phyloP scores from a whole-genome alignment of 2,888 invertebrate genomes.

The Aspidiotus rigidus region DNA sequence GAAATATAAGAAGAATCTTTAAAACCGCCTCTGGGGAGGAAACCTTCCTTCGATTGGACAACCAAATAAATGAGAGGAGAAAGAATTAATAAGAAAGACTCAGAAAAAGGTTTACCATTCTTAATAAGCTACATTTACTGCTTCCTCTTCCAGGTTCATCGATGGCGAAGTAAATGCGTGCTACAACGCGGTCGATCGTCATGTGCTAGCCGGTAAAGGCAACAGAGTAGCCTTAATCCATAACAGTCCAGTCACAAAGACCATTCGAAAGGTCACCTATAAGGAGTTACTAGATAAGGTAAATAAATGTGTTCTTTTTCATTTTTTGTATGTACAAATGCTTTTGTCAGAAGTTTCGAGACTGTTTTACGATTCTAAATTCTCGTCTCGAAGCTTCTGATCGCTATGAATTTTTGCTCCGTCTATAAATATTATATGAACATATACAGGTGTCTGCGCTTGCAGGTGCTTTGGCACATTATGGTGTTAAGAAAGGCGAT shows the following conservation, averaged over 20 bases:
- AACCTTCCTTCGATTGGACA: no score
- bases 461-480: slow-evolving; percentile 65
- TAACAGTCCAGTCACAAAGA: slow-evolving; percentile 79
- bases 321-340: no score
- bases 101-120: no score
- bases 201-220: slow-evolving; percentile 69
- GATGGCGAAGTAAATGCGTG: slow-evolving; percentile 89
- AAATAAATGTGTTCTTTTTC: slow-evolving; percentile 27
- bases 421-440: background rate
- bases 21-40: no score
- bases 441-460: slow-evolving; percentile 56
- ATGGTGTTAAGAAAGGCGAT: slow-evolving; percentile 74
- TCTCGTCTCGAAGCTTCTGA: no score
- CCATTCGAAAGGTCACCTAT: slow-evolving; percentile 68
- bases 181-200: slow-evolving; percentile 85
- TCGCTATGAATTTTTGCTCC: no score
- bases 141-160: slow-evolving; percentile 55
- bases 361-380: no score
- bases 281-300: slow-evolving; percentile 71
- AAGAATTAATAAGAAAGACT: no score
- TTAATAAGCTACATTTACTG: no score
- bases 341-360: no score
- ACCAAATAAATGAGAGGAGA: no score
- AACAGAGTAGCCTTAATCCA: slow-evolving; percentile 73
- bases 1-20: no score